phyloP scores from a whole-genome alignment of 2,888 invertebrate genomes.

The Miltochrista miniata region DNA sequence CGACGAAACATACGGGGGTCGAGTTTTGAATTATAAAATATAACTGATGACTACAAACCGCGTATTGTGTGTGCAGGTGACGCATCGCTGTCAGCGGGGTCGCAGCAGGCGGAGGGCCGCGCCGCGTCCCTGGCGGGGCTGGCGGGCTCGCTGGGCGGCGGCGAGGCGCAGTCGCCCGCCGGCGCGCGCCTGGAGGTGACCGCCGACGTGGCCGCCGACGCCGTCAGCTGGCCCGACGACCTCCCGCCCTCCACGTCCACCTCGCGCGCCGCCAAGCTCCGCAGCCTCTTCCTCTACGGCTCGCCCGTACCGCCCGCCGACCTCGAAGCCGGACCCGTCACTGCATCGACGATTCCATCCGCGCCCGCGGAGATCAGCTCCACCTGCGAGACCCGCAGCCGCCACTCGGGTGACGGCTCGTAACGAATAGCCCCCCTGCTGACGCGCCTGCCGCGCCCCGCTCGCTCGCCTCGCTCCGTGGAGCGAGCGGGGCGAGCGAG shows the following conservation, averaged over 20 bases:
- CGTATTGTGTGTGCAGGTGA: slow-evolving; percentile 52
- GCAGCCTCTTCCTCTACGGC: slow-evolving; percentile 74
- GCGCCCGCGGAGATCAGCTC: slow-evolving; percentile 15
- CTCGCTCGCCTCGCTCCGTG: neutral
- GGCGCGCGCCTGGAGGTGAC: slow-evolving; percentile 63
- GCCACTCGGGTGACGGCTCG: slow-evolving; percentile 18
- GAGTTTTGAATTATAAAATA: too few species aligned
- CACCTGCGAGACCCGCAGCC: slow-evolving; percentile 21
- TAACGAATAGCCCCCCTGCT: slow-evolving; percentile 31
- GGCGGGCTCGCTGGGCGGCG: slow-evolving; percentile 72
- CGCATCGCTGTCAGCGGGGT: slow-evolving; percentile 74
- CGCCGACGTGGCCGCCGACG: slow-evolving; percentile 55
- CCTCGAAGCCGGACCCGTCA: slow-evolving; percentile 52
- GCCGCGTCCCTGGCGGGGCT: slow-evolving; percentile 74
- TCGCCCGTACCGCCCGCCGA: slow-evolving; percentile 61
- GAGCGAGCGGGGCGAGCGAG: too few species aligned
- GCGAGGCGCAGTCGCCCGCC: slow-evolving; percentile 54
- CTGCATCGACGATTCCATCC: slow-evolving; percentile 11
- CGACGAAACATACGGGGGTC: too few species aligned
- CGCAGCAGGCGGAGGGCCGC: slow-evolving; percentile 55
- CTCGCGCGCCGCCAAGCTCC: slow-evolving; percentile 59
- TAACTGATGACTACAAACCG: too few species aligned
- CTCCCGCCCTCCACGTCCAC: slow-evolving; percentile 57
- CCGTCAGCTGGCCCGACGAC: slow-evolving; percentile 64
- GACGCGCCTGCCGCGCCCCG: neutral